Evolutionary conservation across 2,888 invertebrate genomes (phyloP).

Genomic region (Ormyrus pomaceus): DNA sequence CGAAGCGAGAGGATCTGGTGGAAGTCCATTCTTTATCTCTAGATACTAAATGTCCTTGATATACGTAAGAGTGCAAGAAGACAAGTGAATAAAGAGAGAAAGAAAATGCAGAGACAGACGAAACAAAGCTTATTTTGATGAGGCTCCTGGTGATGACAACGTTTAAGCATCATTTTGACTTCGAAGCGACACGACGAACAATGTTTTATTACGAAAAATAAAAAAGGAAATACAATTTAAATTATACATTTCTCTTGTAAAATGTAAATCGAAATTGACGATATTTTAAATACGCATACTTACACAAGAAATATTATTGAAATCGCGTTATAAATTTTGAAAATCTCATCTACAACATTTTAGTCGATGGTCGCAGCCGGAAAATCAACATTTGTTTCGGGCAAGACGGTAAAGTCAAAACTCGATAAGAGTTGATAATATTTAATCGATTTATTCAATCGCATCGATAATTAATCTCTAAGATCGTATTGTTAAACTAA

Average conservation of each 20-base stretch:
- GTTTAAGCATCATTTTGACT: conserved; percentile 50
- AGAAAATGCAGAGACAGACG: conserved; percentile 38
- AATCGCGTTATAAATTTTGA: conserved; percentile 56
- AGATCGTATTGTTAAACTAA: conserved; percentile 12
- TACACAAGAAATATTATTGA: conserved; percentile 61
- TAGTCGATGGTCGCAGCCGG: conserved; percentile 24
- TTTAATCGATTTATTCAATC: conserved; percentile 19
- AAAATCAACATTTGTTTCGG: too few relatives aligned
- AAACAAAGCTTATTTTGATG: conserved; percentile 56
- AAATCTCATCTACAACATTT: conserved; percentile 42
- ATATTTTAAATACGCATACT: conserved; percentile 72
- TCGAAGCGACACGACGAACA: conserved; percentile 31
- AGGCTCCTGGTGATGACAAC: conserved; percentile 55
- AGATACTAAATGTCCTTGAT: conserved; percentile 58
- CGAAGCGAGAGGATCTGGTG: conserved; percentile 29
- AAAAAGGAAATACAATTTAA: conserved; percentile 10
- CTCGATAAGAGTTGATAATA: not conserved
- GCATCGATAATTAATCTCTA: conserved; percentile 12
- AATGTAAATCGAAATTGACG: conserved; percentile 64
- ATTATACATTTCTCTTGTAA: conserved; percentile 1
- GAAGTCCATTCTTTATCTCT: conserved; percentile 56
- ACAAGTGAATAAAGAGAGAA: conserved; percentile 34
- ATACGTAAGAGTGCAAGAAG: conserved; percentile 56
- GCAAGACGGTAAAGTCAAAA: not conserved
- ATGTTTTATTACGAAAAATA: conserved; percentile 20